A percentile compares a stretch with the other conserved stretches of the same genome.
Evolutionary conservation across 1,140 invertebrate species (phyloP).

Genomic region (Caenorhabditis brenneri): DNA sequence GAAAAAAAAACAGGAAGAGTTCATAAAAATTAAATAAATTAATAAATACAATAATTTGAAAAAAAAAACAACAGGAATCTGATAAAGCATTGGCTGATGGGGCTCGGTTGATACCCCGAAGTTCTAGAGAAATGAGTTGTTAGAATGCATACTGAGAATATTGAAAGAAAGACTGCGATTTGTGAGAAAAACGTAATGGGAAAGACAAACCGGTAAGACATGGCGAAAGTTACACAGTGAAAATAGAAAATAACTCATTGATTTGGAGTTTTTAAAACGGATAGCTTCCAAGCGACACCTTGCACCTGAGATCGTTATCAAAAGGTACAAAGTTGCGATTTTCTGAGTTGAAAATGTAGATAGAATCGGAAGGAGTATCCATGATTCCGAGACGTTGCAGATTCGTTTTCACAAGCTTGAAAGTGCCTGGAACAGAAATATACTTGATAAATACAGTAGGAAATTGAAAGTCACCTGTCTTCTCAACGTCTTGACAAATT

Average conservation of each 20-base stretch:
- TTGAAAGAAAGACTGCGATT: background rate
- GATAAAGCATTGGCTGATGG: slow-evolving; percentile 7
- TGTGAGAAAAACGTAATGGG: background rate
- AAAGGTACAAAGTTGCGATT: slow-evolving; percentile 17
- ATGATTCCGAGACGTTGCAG: slow-evolving; percentile 57
- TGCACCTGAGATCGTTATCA: slow-evolving; percentile 18
- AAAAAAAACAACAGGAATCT: slow-evolving; percentile 30
- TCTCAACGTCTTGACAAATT: slow-evolving; percentile 64
- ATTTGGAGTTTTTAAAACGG: background rate
- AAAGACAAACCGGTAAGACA: slow-evolving; percentile 15
- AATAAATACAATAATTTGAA: too few species aligned
- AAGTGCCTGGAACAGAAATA: slow-evolving; percentile 62
- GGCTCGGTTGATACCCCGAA: background rate
- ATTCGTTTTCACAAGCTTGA: slow-evolving; percentile 69
- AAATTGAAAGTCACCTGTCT: slow-evolving; percentile 62
- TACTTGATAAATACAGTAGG: background rate
- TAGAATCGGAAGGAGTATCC: background rate
- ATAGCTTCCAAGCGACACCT: background rate
- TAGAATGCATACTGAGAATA: background rate
- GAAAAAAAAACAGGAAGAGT: background rate
- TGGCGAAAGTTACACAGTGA: slow-evolving; percentile 31
- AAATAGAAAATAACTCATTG: too few species aligned
- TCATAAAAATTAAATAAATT: background rate
- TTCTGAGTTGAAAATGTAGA: slow-evolving; percentile 5
- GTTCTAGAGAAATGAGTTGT: background rate